Conservation (phyloP, 1,140 invertebrate genomes). For the Calosoma granatense region DNA sequence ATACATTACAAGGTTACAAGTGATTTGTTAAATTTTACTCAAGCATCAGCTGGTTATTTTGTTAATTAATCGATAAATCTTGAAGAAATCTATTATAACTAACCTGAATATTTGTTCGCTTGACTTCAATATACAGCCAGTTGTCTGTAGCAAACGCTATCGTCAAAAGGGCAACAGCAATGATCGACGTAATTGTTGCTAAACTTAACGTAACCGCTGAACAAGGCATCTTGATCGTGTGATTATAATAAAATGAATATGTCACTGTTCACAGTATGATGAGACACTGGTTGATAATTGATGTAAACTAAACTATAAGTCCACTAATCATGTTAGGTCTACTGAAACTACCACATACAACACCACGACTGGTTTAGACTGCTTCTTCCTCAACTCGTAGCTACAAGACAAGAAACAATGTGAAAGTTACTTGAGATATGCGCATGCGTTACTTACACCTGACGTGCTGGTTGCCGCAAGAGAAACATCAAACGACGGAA, state of each 20-base stretch:
- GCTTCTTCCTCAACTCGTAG: neutral
- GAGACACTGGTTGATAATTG: neutral
- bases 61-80: no score
- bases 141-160: constrained; percentile 93
- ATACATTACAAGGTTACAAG: no score
- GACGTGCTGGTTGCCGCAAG: no score
- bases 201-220: constrained; percentile 88
- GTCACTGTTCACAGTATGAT: constrained; percentile 1
- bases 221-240: constrained; percentile 72
- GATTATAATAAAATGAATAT: neutral
- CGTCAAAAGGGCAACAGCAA: constrained; percentile 78
- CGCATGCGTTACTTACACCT: constrained; percentile 7
- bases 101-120: constrained; percentile 78
- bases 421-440: neutral
- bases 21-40: no score
- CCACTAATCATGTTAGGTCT: neutral
- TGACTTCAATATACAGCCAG: constrained; percentile 87
- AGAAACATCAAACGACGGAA: no score
- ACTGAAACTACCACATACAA: neutral
- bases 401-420: constrained; percentile 7
- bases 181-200: constrained; percentile 87
- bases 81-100: no score
- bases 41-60: no score
- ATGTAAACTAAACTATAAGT: constrained; percentile 1
- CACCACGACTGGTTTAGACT: neutral